Conservation (phyloP, 2,113 vertebrate genomes). For the Podocnemis expansa region DNA sequence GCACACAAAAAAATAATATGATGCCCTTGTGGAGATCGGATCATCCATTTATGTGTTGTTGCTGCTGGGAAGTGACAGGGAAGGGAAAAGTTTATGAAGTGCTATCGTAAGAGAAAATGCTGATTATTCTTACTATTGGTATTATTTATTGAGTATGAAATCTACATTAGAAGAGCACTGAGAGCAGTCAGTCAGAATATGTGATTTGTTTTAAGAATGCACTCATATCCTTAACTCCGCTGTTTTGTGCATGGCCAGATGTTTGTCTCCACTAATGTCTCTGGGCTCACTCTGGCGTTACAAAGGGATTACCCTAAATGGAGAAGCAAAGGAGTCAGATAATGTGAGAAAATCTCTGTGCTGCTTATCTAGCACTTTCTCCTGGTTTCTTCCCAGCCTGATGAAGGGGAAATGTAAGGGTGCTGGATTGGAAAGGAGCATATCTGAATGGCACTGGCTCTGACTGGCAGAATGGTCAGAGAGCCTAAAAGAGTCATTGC, state of each 20-base stretch:
- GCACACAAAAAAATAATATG: neutral
- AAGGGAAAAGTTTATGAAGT: slow-evolving; percentile 1
- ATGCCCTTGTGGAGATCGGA: neutral
- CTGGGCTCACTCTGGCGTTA: neutral
- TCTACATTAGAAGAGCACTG: neutral
- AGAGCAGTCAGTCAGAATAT: neutral
- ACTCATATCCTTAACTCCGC: neutral
- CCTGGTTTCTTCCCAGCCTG: neutral
- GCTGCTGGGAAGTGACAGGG: neutral
- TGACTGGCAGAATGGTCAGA: neutral
- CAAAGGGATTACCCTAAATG: neutral
- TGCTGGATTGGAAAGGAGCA: neutral
- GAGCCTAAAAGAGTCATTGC: neutral
- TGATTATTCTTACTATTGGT: neutral
- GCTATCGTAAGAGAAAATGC: neutral
- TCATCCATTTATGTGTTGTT: neutral
- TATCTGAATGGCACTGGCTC: neutral
- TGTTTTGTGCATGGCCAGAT: neutral
- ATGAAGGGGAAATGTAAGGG: neutral
- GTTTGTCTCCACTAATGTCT: fast-evolving
- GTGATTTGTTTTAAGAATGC: neutral
- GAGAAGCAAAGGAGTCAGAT: neutral
- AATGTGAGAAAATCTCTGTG: neutral
- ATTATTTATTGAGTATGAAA: neutral
- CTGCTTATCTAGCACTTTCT: neutral